Evolutionary conservation across 2,888 invertebrate species (phyloP), one percentile per base, ranked within the genome.

Genomic region (Trisateles emortualis): DNA sequence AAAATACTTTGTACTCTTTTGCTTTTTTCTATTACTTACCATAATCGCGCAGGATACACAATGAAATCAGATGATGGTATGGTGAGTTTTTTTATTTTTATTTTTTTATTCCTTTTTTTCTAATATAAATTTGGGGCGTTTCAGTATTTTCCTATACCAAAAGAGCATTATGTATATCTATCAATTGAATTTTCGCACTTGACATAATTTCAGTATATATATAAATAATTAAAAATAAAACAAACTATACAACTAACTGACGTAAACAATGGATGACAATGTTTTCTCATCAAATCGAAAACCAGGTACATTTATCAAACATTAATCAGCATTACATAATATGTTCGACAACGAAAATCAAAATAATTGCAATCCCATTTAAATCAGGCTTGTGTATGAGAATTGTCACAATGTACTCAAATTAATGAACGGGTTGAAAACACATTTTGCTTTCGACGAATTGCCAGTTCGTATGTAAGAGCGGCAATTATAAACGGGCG

Each of bases 401-500:
- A 79, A 79, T 79, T 84, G 78, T 84, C 83, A 90, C 89, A 91
- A 90, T 90, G 84, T 83, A 80, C 81, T 83, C 87, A 89, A 90
- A 89, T 90, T 90, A 92, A 91, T 89, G 90, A 86, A 83, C 79
- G 82, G 85, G 83, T 80, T 78, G 83, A 87, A 89, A 89, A 87
- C 86, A 87, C 86, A 89, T 89, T 84, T 79, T 76, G 74, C 73
- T 80, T 85, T 85, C 83, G 80, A 67, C 79, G 78, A 80, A 78
- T 83, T 79, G 82, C 81, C 83, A 80, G 79, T 84, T 82, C 77
- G 72, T 89, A 90, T 90, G 88, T 87, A 87, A 86, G 86, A 83
- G 87, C 81, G 73, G 83, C 86, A 90, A 91, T 91, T 90, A 91
- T 90, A 87, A 86, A 83, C 73, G 29, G 53, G 76, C 80, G 84